These are phyloP conservation scores for Arremon aurantiirostris DNA, from an alignment of 2,797 vertebrate genomes.

Conservation along the genomic window DNA sequence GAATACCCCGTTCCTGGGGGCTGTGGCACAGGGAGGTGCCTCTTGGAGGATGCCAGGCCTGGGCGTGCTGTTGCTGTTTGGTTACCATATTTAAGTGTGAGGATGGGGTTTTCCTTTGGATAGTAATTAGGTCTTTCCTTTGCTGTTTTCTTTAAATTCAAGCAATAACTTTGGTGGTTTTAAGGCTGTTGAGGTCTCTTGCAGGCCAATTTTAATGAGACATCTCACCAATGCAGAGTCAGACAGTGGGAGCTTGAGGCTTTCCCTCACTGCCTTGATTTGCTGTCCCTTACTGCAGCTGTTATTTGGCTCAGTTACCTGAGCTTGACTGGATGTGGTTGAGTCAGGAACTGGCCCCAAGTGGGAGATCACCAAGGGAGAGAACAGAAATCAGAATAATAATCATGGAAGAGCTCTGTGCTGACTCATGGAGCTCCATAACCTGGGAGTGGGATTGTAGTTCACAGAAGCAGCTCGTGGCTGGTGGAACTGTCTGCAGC, in stretches of 20 bases:
- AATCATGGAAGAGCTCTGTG: neutral
- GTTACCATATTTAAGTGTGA: neutral
- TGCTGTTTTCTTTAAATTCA: neutral
- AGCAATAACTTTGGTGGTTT: neutral
- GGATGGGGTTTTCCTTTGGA: neutral
- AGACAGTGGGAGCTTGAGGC: neutral
- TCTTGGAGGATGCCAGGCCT: neutral
- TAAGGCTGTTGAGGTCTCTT: neutral
- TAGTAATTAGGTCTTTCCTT: neutral
- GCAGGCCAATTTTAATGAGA: neutral
- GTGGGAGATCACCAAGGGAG: neutral
- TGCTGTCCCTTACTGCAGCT: neutral
- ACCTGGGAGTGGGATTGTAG: neutral
- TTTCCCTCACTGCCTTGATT: neutral
- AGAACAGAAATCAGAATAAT: neutral
- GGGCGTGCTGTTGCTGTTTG: neutral
- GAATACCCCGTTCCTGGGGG: neutral
- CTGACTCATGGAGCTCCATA: neutral
- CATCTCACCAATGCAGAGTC: neutral
- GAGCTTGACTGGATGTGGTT: neutral
- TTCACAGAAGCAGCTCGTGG: neutral
- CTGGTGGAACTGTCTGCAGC: neutral
- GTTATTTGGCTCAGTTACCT: neutral
- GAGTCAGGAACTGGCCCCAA: neutral
- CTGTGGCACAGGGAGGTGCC: neutral